phyloP scores from a whole-genome alignment of 2,113 vertebrate genomes.

The Labeo rohita region DNA sequence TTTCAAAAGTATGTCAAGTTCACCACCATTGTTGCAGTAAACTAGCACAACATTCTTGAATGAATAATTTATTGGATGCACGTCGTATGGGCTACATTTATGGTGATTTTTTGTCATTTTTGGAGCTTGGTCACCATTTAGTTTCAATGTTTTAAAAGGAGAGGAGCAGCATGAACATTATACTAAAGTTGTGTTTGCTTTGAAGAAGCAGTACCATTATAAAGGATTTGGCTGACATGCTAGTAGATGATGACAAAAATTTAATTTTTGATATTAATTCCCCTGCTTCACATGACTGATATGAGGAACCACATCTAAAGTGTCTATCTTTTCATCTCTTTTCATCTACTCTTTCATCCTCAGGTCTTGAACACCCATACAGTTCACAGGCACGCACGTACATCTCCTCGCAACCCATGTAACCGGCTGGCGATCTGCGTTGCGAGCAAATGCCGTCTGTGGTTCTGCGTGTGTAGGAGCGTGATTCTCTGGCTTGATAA shows the following conservation, averaged over 20 bases:
- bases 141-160: not conserved
- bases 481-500: conserved; percentile 67
- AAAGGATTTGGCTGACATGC: not conserved
- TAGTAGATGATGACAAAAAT: not conserved
- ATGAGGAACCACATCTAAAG: conserved; percentile 11
- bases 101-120: not conserved
- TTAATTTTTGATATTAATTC: not conserved
- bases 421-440: not conserved
- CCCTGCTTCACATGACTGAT: not conserved
- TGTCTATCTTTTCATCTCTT: conserved; percentile 13
- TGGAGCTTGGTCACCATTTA: not conserved
- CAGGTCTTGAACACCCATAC: conserved; percentile 13
- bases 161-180: not conserved
- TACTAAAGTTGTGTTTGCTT: not conserved
- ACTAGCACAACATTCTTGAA: not conserved
- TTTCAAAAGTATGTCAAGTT: not conserved
- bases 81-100: not conserved
- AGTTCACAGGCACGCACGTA: conserved; percentile 42
- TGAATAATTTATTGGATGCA: not conserved
- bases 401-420: not conserved
- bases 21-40: not conserved
- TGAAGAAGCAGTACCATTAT: not conserved
- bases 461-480: conserved; percentile 59
- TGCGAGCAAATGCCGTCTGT: conserved; percentile 30
- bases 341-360: conserved; percentile 1